phyloP scores from a whole-genome alignment of 2,888 invertebrate genomes.

The Pimpla rufipes region DNA sequence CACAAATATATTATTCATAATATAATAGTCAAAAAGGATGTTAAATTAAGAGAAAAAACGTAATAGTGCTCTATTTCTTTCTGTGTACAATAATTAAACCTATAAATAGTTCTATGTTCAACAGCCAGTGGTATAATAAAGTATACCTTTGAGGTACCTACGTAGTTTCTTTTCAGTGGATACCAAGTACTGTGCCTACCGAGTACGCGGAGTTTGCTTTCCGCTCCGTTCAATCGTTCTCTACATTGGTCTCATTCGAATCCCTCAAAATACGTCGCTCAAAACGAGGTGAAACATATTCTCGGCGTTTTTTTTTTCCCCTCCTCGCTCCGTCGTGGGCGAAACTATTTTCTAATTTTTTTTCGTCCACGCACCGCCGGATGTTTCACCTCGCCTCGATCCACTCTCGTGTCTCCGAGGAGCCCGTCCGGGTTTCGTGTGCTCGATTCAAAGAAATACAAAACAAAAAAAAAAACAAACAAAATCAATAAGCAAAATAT shows the following conservation, averaged over 20 bases:
- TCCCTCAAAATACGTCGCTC: constrained; percentile 56
- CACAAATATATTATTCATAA: constrained; percentile 85
- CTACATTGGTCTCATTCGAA: constrained; percentile 52
- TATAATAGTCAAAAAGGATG: constrained; percentile 83
- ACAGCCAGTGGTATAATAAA: constrained; percentile 85
- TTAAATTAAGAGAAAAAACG: constrained; percentile 83
- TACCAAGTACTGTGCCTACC: constrained; percentile 83
- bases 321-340: background rate
- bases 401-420: background rate
- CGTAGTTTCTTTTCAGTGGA: constrained; percentile 83
- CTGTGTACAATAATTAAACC: constrained; percentile 84
- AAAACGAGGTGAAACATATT: constrained; percentile 36
- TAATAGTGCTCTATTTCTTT: constrained; percentile 82
- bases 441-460: constrained; percentile 26
- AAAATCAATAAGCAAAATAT: constrained; percentile 32
- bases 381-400: constrained; percentile 13
- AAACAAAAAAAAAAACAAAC: constrained; percentile 39
- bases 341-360: constrained; percentile 19
- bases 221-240: constrained; percentile 32
- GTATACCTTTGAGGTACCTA: constrained; percentile 85
- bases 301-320: constrained; percentile 34
- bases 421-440: constrained; percentile 12
- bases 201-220: constrained; percentile 74
- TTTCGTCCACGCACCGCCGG: background rate
- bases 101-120: constrained; percentile 85